These are phyloP conservation scores for Enteromius treurensis DNA, from an alignment of 2,797 vertebrate species.

Conservation along the genomic window DNA sequence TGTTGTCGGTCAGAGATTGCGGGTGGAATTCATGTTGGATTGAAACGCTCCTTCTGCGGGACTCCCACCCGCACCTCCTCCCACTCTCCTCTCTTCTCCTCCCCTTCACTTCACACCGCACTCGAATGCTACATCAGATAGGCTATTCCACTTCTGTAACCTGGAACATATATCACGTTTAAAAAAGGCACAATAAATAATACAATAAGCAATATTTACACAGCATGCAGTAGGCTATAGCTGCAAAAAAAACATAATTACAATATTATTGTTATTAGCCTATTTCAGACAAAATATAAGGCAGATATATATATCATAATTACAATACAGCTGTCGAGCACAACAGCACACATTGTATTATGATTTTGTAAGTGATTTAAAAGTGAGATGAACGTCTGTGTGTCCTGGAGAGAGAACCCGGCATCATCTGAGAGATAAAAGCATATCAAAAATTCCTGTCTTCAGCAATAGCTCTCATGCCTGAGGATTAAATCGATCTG, in stretches of 20 bases:
- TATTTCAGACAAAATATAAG: neutral
- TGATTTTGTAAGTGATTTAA: neutral
- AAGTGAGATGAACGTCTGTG: neutral
- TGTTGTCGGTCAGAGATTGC: conserved; percentile 23
- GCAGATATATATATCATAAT: neutral
- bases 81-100: conserved; percentile 12
- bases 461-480: conserved; percentile 61
- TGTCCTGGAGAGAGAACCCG: neutral
- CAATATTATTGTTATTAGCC: neutral
- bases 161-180: neutral
- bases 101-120: conserved; percentile 26
- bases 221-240: neutral
- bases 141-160: neutral
- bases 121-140: conserved; percentile 8
- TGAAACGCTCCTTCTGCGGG: conserved; percentile 41
- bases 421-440: conserved; percentile 30
- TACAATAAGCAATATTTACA: neutral
- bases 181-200: neutral
- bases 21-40: conserved; percentile 24
- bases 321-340: neutral
- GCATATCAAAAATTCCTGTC: conserved; percentile 67
- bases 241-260: neutral
- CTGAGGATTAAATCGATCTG: conserved; percentile 59
- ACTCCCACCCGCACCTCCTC: conserved; percentile 37
- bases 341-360: neutral